These are phyloP conservation scores for Drosophila trichaetosa DNA, from an alignment of 2,888 invertebrate species.

Conservation along the genomic window DNA sequence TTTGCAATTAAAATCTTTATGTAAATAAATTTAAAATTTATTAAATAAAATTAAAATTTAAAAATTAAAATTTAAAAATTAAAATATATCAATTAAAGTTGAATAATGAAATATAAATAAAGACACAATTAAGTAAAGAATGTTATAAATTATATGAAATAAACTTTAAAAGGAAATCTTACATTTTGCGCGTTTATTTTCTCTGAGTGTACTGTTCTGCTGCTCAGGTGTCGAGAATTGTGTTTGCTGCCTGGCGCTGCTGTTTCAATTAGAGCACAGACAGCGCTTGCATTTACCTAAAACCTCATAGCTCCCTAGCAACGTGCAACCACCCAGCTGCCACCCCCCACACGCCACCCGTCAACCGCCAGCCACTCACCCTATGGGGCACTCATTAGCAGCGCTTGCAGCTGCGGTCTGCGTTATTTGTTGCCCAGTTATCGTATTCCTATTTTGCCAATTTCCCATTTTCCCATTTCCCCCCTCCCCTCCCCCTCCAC, in stretches of 20 bases:
- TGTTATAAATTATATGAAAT: background rate
- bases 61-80: background rate
- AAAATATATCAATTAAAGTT: background rate
- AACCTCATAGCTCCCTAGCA: background rate
- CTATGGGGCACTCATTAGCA: constrained; percentile 67
- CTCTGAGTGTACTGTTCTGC: constrained; percentile 16
- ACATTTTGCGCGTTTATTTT: background rate
- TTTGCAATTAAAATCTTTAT: too few species aligned
- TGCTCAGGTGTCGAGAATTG: constrained; percentile 57
- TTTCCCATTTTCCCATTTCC: background rate
- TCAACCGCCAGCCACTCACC: background rate
- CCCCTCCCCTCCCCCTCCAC: background rate
- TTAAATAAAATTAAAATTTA: background rate
- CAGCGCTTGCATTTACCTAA: constrained; percentile 23
- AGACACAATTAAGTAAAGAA: background rate
- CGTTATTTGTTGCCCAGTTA: constrained; percentile 22
- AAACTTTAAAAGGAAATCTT: background rate
- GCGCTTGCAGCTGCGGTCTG: constrained; percentile 72
- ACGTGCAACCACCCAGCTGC: background rate
- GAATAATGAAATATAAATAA: background rate
- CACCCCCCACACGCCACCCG: background rate
- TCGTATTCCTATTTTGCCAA: background rate
- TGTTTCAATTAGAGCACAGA: constrained; percentile 66
- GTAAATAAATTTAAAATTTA: too few species aligned
- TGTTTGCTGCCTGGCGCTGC: constrained; percentile 33